These are phyloP conservation scores for Epistrophe eligans DNA, from an alignment of 2,888 invertebrate species.

Conservation along the genomic window DNA sequence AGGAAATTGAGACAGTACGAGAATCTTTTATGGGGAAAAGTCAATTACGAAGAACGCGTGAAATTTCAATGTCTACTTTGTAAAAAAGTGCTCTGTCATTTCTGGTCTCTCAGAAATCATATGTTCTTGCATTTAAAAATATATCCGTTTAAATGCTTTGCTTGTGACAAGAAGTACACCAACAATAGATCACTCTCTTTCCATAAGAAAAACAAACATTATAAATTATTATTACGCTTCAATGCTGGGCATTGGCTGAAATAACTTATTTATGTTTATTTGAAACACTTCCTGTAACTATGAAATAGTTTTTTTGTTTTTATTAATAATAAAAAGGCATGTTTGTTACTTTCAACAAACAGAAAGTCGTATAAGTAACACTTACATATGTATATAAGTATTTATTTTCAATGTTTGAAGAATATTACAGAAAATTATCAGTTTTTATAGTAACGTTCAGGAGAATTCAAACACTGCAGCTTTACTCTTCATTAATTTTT, in stretches of 20 bases:
- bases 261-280: not conserved
- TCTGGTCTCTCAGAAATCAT: conserved; percentile 15
- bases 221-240: not conserved
- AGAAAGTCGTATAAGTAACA: not conserved
- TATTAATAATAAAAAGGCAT: not conserved
- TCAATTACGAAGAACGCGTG: not conserved
- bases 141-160: conserved; percentile 3
- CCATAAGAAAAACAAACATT: not conserved
- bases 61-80: conserved; percentile 4
- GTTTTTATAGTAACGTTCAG: too few relatives aligned
- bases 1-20: not conserved
- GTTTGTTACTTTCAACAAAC: not conserved
- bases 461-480: too few relatives aligned
- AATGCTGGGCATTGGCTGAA: conserved; percentile 33
- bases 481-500: too few relatives aligned
- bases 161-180: conserved; percentile 13
- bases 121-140: conserved; percentile 6
- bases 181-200: not conserved
- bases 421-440: too few relatives aligned
- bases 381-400: too few relatives aligned
- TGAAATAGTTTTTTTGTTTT: not conserved
- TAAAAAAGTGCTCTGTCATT: conserved; percentile 15
- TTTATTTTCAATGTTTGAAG: too few relatives aligned
- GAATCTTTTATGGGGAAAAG: not conserved
- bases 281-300: not conserved